A percentile compares a stretch with the other conserved stretches of the same genome.
These are phyloP conservation scores for Eurystomus glaucurus DNA, from an alignment of 2,797 vertebrate genomes.

Conservation along the genomic window DNA sequence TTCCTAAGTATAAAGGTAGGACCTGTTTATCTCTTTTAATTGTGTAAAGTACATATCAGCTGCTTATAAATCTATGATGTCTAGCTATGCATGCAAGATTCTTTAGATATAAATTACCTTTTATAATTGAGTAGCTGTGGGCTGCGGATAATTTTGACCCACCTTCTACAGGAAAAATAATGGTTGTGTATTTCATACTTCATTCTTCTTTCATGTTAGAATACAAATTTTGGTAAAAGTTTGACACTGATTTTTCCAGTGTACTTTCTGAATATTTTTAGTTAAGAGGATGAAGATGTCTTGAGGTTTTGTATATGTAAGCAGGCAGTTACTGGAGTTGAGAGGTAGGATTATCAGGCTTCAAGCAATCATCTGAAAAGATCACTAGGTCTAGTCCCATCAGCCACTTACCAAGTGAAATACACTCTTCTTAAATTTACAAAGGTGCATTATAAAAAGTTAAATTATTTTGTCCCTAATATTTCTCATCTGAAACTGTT, in stretches of 20 bases:
- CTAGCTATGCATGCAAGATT: background rate
- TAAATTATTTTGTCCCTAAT: background rate
- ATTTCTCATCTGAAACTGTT: background rate
- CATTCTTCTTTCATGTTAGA: background rate
- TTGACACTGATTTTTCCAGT: background rate
- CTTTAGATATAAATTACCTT: slow-evolving; percentile 36
- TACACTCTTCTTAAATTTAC: background rate
- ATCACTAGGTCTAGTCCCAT: background rate
- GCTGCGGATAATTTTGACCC: slow-evolving; percentile 9
- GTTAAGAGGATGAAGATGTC: background rate
- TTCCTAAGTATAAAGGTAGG: slow-evolving; percentile 63
- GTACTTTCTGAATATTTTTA: background rate
- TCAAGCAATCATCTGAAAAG: background rate
- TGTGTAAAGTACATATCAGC: slow-evolving; percentile 19
- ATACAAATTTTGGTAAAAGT: background rate
- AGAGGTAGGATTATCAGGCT: fast-evolving
- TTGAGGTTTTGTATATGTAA: background rate
- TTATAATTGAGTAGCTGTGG: slow-evolving; percentile 28
- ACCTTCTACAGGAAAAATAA: background rate
- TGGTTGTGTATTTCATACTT: background rate
- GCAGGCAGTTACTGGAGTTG: background rate
- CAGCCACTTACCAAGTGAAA: background rate
- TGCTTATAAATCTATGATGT: slow-evolving; percentile 35
- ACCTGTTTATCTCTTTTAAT: slow-evolving; percentile 62
- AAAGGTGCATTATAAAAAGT: background rate